These are phyloP conservation scores for Sericinus montela DNA, from an alignment of 2,888 invertebrate species.

Conservation along the genomic window DNA sequence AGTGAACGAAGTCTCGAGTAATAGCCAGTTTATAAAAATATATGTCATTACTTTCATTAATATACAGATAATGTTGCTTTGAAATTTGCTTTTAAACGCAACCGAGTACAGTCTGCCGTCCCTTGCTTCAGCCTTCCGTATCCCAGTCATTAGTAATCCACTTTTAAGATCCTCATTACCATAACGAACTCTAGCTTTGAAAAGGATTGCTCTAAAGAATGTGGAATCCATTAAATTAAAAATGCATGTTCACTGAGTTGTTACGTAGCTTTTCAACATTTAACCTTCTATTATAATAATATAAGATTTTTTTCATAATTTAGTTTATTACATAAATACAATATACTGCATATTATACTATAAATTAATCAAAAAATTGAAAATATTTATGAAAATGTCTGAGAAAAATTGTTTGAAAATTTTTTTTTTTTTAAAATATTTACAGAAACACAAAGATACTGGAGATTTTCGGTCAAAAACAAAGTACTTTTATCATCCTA, in stretches of 20 bases:
- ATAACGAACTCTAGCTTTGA: conserved; percentile 12
- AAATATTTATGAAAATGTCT: too few relatives aligned
- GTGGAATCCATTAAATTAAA: not conserved
- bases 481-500: not conserved
- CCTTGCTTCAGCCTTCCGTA: not conserved
- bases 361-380: too few relatives aligned
- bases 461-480: not conserved
- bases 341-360: too few relatives aligned
- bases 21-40: too few relatives aligned
- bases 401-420: too few relatives aligned
- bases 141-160: conserved; percentile 15
- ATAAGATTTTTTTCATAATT: too few relatives aligned
- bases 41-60: too few relatives aligned
- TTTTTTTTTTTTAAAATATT: not conserved
- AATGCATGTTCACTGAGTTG: not conserved
- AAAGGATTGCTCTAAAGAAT: conserved; percentile 4
- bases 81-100: not conserved
- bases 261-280: not conserved
- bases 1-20: too few relatives aligned
- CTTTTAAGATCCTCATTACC: conserved; percentile 17
- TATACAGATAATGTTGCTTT: conserved; percentile 3
- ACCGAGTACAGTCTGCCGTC: conserved; percentile 3
- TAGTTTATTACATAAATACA: too few relatives aligned
- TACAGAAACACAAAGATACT: not conserved
- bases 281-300: too few relatives aligned